A percentile compares a stretch with the other conserved stretches of the same genome.
Conservation (phyloP, 2,888 invertebrate species). For the Meta bourneti region DNA sequence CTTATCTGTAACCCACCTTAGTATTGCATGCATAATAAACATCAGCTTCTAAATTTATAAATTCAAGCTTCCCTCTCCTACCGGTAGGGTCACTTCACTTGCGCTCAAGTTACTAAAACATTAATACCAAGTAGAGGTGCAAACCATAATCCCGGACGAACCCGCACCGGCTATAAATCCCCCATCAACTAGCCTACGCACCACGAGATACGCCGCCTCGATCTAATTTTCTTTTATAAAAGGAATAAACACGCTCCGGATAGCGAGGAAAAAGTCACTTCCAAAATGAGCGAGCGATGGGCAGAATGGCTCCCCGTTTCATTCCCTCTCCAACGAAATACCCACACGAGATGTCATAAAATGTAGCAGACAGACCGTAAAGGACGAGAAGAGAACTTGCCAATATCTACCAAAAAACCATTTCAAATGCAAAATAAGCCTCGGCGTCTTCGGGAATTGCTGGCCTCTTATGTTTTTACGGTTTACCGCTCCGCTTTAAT, state of each 20-base stretch:
- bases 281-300: background rate
- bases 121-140: background rate
- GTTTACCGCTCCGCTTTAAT: slow-evolving; percentile 1
- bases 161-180: background rate
- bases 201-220: background rate
- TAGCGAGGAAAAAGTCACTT: background rate
- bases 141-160: background rate
- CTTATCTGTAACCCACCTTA: too few species aligned
- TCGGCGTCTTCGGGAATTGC: background rate
- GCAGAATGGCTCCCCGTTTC: slow-evolving; percentile 9
- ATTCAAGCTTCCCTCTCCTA: background rate
- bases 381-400: background rate
- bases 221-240: slow-evolving; percentile 33
- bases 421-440: slow-evolving; percentile 41
- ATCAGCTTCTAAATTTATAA: background rate
- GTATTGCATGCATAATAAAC: background rate
- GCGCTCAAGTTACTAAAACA: background rate
- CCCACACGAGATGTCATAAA: slow-evolving; percentile 24
- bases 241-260: slow-evolving; percentile 18
- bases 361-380: slow-evolving; percentile 10
- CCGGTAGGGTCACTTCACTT: background rate
- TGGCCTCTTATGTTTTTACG: background rate
- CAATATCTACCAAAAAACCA: slow-evolving; percentile 22
- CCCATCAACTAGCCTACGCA: background rate
- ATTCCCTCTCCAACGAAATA: background rate